Percentiles rank a stretch among this genome's conserved stretches.
Evolutionary conservation across 37 sponge, comb jelly and placozoan genomes (phyloP).

Genomic region (Chondrilla cf. caribensis): DNA sequence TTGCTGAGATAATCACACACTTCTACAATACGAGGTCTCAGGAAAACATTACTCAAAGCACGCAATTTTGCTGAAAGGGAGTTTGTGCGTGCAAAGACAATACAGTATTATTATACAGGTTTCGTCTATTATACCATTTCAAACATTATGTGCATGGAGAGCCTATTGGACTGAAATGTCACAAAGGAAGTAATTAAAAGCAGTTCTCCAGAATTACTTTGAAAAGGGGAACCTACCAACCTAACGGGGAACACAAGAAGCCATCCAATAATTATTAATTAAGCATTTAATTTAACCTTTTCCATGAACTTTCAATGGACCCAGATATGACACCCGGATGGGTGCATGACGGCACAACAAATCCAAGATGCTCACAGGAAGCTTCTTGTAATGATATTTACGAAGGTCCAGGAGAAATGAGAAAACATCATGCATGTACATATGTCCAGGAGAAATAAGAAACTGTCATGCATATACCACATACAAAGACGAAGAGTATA

Average conservation of each 20-base stretch:
- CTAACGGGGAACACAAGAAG: constrained; percentile 1
- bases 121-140: constrained; percentile 33
- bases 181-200: constrained; percentile 25
- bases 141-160: constrained; percentile 54
- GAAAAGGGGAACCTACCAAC: background rate
- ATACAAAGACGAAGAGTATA: constrained; percentile 6
- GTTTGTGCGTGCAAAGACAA: constrained; percentile 33
- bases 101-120: no score
- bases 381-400: constrained; percentile 38
- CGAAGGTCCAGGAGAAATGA: constrained; percentile 28
- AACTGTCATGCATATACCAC: constrained; percentile 35
- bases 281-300: constrained; percentile 19
- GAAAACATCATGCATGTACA: no score
- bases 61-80: constrained; percentile 2
- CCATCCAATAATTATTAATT: constrained; percentile 36
- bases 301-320: background rate
- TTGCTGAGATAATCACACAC: no score
- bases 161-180: constrained; percentile 27
- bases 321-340: constrained; percentile 32
- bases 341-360: constrained; percentile 44
- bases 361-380: constrained; percentile 34
- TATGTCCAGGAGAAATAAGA: no score
- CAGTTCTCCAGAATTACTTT: background rate
- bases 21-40: no score
- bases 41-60: background rate